A percentile compares a stretch with the other conserved stretches of the same genome.
phyloP scores from a whole-genome alignment of 2,888 invertebrate genomes.

The Hirtodrosophila histrioides region DNA sequence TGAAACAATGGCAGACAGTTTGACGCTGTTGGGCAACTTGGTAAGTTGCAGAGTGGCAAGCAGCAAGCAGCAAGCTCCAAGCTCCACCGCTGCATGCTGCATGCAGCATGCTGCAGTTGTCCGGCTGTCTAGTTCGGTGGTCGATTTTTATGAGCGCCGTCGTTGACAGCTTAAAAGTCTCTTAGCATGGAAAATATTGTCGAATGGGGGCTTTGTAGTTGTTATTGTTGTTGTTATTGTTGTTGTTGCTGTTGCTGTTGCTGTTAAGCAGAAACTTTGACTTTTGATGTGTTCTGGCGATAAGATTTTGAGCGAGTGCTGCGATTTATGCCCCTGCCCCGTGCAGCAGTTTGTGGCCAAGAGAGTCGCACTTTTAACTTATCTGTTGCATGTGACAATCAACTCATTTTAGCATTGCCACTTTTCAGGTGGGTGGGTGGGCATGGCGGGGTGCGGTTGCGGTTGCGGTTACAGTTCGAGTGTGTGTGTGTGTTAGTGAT shows the following conservation, averaged over 20 bases:
- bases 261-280: constrained; percentile 57
- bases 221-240: constrained; percentile 10
- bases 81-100: neutral
- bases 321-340: constrained; percentile 62
- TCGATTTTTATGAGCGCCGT: constrained; percentile 75
- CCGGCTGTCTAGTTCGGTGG: constrained; percentile 58
- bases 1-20: constrained; percentile 75
- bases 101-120: constrained; percentile 25
- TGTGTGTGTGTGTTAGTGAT: neutral
- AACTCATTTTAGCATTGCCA: constrained; percentile 60
- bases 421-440: constrained; percentile 39
- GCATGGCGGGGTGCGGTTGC: constrained; percentile 1
- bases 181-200: constrained; percentile 77
- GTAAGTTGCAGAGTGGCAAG: constrained; percentile 25
- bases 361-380: constrained; percentile 66
- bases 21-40: constrained; percentile 70
- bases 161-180: constrained; percentile 78
- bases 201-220: constrained; percentile 52
- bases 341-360: constrained; percentile 19
- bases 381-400: constrained; percentile 80
- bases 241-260: constrained; percentile 24
- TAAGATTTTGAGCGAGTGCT: constrained; percentile 75
- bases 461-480: too few relatives aligned
- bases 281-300: constrained; percentile 66
- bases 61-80: constrained; percentile 1